Evolutionary conservation across 2,113 vertebrate species (phyloP).

Genomic region (Oncorhynchus kisutch): DNA sequence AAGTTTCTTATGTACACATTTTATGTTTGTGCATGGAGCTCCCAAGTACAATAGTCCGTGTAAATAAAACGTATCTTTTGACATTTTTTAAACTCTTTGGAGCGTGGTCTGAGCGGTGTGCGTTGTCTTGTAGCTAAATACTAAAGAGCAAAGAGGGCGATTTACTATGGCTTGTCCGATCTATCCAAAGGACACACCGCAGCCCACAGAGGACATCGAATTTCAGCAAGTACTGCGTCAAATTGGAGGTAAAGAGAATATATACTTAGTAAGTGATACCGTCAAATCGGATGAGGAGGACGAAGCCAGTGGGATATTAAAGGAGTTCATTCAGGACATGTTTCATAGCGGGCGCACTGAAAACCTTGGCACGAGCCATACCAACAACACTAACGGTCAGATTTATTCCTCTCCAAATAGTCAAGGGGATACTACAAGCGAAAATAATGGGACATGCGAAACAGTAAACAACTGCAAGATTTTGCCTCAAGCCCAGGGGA

Average conservation of each 20-base stretch:
- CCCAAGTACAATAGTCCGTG: not conserved
- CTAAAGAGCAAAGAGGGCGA: not conserved
- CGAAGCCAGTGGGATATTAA: conserved; percentile 40
- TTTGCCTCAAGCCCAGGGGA: not conserved
- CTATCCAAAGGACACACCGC: conserved; percentile 14
- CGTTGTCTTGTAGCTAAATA: not conserved
- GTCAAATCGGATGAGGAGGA: conserved; percentile 33
- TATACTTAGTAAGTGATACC: conserved; percentile 66
- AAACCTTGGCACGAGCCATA: not conserved
- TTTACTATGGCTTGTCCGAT: not conserved
- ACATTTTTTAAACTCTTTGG: not conserved
- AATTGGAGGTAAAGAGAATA: conserved; percentile 70
- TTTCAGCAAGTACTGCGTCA: conserved; percentile 57
- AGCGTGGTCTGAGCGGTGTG: not conserved
- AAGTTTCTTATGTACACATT: conserved; percentile 8
- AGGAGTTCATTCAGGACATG: conserved; percentile 67
- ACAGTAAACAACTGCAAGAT: not conserved
- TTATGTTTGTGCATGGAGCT: not conserved
- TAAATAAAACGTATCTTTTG: not conserved
- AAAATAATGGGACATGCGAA: not conserved
- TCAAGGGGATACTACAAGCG: not conserved
- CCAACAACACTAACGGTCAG: conserved; percentile 15
- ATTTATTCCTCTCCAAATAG: not conserved
- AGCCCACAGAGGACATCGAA: conserved; percentile 52
- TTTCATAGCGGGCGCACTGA: conserved; percentile 39